Evolutionary conservation across 2,113 vertebrate species (phyloP).

Genomic region (Nanger granti): DNA sequence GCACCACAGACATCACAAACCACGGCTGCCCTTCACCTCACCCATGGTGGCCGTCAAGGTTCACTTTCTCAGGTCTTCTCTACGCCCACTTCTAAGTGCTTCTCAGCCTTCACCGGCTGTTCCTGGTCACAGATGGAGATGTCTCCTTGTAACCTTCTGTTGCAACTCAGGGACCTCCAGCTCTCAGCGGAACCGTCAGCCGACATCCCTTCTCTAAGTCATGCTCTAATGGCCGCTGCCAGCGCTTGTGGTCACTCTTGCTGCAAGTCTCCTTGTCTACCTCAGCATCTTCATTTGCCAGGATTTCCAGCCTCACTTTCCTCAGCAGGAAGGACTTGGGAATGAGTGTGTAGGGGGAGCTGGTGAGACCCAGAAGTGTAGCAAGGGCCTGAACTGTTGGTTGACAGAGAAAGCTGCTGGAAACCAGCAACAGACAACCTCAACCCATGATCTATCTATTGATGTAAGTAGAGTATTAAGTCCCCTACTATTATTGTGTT

Average conservation of each 20-base stretch:
- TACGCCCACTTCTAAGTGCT: neutral
- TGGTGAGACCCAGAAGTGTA: neutral
- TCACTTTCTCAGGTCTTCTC: neutral
- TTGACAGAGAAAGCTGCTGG: neutral
- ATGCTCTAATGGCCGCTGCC: neutral
- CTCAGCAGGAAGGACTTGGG: neutral
- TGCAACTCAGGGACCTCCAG: neutral
- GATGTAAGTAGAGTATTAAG: neutral
- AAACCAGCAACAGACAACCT: neutral
- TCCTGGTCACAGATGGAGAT: neutral
- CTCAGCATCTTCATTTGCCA: neutral
- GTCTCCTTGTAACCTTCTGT: neutral
- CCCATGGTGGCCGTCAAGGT: rapidly evolving
- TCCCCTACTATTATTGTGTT: neutral
- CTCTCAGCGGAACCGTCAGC: neutral
- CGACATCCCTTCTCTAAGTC: rapidly evolving
- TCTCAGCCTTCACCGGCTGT: neutral
- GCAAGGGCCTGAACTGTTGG: neutral
- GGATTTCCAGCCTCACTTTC: neutral
- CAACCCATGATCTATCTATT: neutral
- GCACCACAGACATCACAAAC: neutral
- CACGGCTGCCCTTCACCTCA: neutral
- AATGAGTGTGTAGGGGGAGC: neutral
- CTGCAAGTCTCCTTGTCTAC: neutral
- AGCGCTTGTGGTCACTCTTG: rapidly evolving